Base-by-base conservation (phyloP, 1,140 invertebrate genomes). In the Holotrichia oblita region DNA sequence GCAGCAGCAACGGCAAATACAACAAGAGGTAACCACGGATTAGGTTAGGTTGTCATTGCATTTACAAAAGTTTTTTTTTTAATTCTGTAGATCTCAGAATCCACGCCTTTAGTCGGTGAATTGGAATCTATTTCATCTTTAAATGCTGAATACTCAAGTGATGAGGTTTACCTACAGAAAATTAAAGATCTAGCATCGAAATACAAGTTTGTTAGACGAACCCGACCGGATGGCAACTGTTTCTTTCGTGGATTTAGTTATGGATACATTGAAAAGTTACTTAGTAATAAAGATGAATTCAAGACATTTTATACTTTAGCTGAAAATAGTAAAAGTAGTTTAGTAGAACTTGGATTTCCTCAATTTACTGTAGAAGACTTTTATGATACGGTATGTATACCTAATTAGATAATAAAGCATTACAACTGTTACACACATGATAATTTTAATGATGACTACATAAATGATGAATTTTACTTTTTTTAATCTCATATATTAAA, bases 291-390 rank as follows among this genome's bases (percentile, higher is more conserved):
- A 87, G 90, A 92, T 79, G 96, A 97, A 86, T 96, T 94, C 86
- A 89, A 93, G 81, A 93, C 93, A 87, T 98, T 99, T 88, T 92
- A 92, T 85, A 93, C 94, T 83, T 89, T 97, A 82, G 94, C 94
- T 8, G 90, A 91, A 81, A 92, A 94, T 84, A 97, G 96, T 82
- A 98, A 98, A 89, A 94, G 96, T 82, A 93, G 93, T 85, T 89
- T 99, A 61, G 92, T 98, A 34, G 89, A 91, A 72, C 88, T 98
- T 85, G 97, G 97, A 69, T 99, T 98, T 89, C 95, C 97, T 17
- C 93, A 97, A 85, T 98, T 99, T 85, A 99, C 97, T 73, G 92
- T 99, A n/a, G 97, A 99, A 88, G 98, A 99, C 87, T 99, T 99
- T 89, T 96, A 98, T 90, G 97, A 99, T 84, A 98, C 94, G 82